A percentile compares a stretch with the other conserved stretches of the same genome.
Conservation (phyloP, 2,113 vertebrate species). For the Calcarius ornatus region DNA sequence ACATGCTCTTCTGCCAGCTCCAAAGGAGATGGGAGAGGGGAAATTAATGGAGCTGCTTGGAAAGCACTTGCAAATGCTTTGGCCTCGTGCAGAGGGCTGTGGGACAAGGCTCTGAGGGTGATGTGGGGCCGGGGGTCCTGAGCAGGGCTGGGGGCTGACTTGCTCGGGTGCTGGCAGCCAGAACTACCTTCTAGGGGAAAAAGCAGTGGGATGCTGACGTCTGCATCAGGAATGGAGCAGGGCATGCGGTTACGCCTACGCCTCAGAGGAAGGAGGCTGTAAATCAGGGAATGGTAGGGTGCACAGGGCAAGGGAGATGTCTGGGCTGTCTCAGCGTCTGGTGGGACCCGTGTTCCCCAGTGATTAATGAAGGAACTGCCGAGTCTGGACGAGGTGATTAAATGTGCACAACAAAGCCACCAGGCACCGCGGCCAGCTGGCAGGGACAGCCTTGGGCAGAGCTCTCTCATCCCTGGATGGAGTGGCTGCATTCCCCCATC, state of each 20-base stretch:
- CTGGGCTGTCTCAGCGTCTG: background rate
- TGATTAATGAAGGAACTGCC: background rate
- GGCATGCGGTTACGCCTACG: background rate
- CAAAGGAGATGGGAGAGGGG: background rate
- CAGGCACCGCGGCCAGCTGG: background rate
- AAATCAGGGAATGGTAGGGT: background rate
- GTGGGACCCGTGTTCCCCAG: rapidly evolving
- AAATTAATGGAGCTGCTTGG: background rate
- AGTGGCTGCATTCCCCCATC: rapidly evolving
- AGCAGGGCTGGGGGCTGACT: background rate
- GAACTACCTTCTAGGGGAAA: background rate
- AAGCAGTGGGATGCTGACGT: background rate
- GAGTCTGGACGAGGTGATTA: background rate
- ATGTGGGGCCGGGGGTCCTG: background rate
- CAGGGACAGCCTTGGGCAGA: background rate
- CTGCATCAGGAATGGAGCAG: background rate
- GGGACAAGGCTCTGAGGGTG: background rate
- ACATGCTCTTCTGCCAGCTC: background rate
- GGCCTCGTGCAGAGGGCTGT: background rate
- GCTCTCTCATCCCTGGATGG: background rate
- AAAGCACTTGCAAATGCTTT: background rate
- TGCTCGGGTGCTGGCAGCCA: rapidly evolving
- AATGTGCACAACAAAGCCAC: background rate
- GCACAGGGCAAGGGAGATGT: background rate
- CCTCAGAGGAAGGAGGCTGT: background rate